Evolutionary conservation across 1,140 invertebrate species (phyloP).

Genomic region (Nymphalis io): DNA sequence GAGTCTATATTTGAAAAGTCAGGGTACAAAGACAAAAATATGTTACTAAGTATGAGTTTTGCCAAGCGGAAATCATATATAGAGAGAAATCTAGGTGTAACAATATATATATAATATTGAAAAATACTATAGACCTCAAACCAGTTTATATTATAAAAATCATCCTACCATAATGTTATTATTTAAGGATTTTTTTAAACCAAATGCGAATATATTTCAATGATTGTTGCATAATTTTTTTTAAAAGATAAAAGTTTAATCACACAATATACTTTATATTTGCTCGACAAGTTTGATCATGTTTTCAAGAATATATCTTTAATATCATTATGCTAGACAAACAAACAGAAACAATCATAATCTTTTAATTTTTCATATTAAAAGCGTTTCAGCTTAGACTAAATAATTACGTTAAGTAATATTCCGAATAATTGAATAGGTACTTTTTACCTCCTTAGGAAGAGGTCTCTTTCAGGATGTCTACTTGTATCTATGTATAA

Average conservation of each 20-base stretch:
- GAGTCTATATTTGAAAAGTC: constrained; percentile 23
- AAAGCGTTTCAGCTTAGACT: not conserved
- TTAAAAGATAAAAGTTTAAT: not conserved
- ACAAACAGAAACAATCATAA: constrained; percentile 8
- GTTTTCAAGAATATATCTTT: not conserved
- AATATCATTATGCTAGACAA: not conserved
- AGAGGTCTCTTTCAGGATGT: constrained; percentile 53
- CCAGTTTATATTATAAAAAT: not conserved
- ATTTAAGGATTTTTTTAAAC: not conserved
- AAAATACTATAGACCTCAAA: not conserved
- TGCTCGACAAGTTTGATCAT: not conserved
- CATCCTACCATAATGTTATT: not conserved
- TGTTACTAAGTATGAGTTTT: constrained; percentile 35
- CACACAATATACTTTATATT: not conserved
- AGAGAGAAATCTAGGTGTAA: constrained; percentile 22
- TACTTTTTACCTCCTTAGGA: constrained; percentile 30
- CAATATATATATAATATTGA: not conserved
- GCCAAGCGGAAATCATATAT: constrained; percentile 28
- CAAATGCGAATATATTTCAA: not conserved
- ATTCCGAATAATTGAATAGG: constrained; percentile 23
- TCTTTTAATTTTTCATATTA: not conserved
- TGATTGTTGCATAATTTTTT: no score
- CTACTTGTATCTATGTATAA: constrained; percentile 71
- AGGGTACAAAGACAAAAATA: constrained; percentile 27
- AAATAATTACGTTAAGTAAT: not conserved